These are phyloP conservation scores for Oreochromis grahami DNA, from an alignment of 2,797 vertebrate genomes.

Conservation along the genomic window DNA sequence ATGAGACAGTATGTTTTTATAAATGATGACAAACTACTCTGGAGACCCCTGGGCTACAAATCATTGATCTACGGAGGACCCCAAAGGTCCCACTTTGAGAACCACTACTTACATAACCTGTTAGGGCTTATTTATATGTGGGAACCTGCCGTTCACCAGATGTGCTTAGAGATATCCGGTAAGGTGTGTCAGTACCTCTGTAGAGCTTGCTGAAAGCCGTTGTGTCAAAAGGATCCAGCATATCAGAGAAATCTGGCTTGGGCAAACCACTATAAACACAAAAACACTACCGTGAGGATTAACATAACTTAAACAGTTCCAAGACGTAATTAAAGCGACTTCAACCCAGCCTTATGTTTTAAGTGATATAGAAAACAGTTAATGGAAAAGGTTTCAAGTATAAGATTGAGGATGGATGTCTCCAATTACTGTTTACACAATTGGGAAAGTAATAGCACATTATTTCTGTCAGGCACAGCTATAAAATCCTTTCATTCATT, in stretches of 20 bases:
- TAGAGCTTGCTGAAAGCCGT: slow-evolving; percentile 92
- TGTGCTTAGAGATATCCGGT: not conserved
- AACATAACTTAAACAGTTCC: not conserved
- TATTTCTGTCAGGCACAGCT: not conserved
- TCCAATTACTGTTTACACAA: not conserved
- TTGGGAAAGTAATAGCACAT: not conserved
- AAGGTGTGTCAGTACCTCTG: slow-evolving; percentile 77
- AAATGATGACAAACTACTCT: not conserved
- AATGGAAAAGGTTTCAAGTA: not conserved
- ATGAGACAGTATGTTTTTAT: not conserved
- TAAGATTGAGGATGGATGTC: not conserved
- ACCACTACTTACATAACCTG: not conserved
- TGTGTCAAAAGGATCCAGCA: slow-evolving; percentile 90
- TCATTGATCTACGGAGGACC: not conserved
- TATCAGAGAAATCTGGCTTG: slow-evolving; percentile 85
- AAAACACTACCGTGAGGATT: not conserved
- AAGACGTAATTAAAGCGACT: not conserved
- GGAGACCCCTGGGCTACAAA: not conserved
- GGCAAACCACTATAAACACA: slow-evolving; percentile 73
- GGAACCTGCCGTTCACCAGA: not conserved
- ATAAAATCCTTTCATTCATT: slow-evolving; percentile 6
- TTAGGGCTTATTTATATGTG: not conserved
- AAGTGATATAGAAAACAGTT: not conserved
- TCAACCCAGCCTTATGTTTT: not conserved
- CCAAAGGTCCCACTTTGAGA: not conserved